A percentile compares a stretch with the other conserved stretches of the same genome.
Evolutionary conservation across 2,113 vertebrate species (phyloP).

Genomic region (Scytalopus superciliaris): DNA sequence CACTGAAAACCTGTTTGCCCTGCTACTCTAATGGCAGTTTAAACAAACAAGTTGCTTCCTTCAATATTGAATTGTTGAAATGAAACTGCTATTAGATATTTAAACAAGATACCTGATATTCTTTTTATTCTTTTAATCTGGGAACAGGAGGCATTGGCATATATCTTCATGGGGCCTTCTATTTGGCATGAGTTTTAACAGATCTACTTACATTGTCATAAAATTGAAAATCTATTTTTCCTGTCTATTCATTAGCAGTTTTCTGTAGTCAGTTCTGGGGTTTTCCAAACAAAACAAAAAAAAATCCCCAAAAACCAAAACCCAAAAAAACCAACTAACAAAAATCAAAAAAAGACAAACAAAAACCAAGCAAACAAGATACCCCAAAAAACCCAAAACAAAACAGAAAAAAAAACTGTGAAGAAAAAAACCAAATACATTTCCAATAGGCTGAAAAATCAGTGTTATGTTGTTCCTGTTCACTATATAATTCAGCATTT

Average conservation of each 20-base stretch:
- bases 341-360: too few relatives aligned
- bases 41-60: background rate
- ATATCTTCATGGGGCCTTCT: background rate
- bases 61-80: background rate
- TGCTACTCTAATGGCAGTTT: background rate
- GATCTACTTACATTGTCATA: background rate
- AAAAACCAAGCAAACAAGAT: too few relatives aligned
- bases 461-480: background rate
- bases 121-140: background rate
- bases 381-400: too few relatives aligned
- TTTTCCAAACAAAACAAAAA: too few relatives aligned
- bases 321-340: too few relatives aligned
- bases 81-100: background rate
- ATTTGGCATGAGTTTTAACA: background rate
- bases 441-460: background rate
- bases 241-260: background rate
- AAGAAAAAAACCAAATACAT: background rate
- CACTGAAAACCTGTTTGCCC: background rate
- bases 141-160: background rate
- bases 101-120: background rate
- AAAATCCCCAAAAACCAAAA: too few relatives aligned
- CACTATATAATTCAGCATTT: background rate
- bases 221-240: background rate
- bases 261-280: background rate
- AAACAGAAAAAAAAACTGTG: background rate